phyloP scores from a whole-genome alignment of 2,797 vertebrate genomes.

The Hoplostethus atlanticus region DNA sequence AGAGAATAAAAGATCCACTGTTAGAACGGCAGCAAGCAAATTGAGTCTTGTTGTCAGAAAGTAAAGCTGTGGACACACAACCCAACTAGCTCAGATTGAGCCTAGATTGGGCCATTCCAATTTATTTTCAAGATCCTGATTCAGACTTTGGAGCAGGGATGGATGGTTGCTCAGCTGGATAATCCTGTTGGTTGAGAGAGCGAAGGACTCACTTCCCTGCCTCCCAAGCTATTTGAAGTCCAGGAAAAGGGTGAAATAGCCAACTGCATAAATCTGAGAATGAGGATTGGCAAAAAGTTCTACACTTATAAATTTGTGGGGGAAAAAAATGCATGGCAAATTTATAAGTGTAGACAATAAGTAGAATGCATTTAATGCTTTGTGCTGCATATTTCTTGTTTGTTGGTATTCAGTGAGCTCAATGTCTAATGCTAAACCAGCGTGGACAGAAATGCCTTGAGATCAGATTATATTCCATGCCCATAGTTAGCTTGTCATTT shows the following conservation, averaged over 20 bases:
- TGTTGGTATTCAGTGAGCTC: too few relatives aligned
- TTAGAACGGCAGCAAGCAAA: not conserved
- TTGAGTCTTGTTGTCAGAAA: conserved; percentile 33
- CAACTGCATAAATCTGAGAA: too few relatives aligned
- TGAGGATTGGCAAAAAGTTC: too few relatives aligned
- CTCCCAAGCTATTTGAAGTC: not conserved
- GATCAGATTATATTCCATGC: not conserved
- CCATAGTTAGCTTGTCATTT: too few relatives aligned
- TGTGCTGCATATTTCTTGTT: too few relatives aligned
- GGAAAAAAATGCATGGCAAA: too few relatives aligned
- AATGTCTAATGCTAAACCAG: not conserved
- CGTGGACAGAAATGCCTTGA: not conserved
- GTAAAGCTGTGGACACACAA: conserved; percentile 14
- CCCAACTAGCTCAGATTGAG: not conserved
- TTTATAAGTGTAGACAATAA: too few relatives aligned
- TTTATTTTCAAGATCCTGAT: conserved; percentile 19
- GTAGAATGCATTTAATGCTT: too few relatives aligned
- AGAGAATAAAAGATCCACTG: too few relatives aligned
- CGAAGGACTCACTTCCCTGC: not conserved
- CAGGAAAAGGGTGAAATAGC: not conserved
- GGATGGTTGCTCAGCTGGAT: not conserved
- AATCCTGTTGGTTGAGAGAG: conserved; percentile 4
- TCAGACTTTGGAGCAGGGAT: not conserved
- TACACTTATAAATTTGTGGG: too few relatives aligned
- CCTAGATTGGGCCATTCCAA: conserved; percentile 42